These are phyloP conservation scores for Drosophila nigrodunni DNA, from an alignment of 1,140 invertebrate genomes.

Conservation along the genomic window DNA sequence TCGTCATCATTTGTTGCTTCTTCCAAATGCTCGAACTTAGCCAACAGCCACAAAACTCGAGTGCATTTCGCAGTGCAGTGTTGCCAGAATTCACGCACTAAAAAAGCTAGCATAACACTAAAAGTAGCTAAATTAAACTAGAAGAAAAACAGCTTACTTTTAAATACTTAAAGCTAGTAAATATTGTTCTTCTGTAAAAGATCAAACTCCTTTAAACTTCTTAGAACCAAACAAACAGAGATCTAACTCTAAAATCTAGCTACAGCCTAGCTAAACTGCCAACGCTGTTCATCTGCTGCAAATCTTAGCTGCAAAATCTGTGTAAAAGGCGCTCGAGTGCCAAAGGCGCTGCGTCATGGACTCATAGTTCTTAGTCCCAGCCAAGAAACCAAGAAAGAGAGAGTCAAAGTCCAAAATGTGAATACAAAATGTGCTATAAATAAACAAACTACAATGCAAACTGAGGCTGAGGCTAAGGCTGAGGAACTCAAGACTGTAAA, in stretches of 20 bases:
- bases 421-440: constrained; percentile 62
- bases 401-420: constrained; percentile 68
- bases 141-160: too few species aligned
- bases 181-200: too few species aligned
- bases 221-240: too few species aligned
- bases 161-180: background rate
- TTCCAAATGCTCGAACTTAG: constrained; percentile 70
- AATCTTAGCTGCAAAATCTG: too few species aligned
- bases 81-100: too few species aligned
- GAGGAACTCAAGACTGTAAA: constrained; percentile 13
- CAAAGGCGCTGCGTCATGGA: constrained; percentile 70
- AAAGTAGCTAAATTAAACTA: too few species aligned
- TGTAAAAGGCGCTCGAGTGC: background rate
- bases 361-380: constrained; percentile 35
- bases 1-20: constrained; percentile 27
- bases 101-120: too few species aligned
- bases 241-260: too few species aligned
- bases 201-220: too few species aligned
- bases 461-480: too few species aligned
- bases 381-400: constrained; percentile 17
- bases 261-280: too few species aligned
- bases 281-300: too few species aligned
- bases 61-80: constrained; percentile 22
- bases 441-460: constrained; percentile 56
- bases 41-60: constrained; percentile 43